Percentiles rank a stretch among this genome's conserved stretches.
Evolutionary conservation across 2,888 invertebrate genomes (phyloP).

Genomic region (Amphipyra tragopoginis): DNA sequence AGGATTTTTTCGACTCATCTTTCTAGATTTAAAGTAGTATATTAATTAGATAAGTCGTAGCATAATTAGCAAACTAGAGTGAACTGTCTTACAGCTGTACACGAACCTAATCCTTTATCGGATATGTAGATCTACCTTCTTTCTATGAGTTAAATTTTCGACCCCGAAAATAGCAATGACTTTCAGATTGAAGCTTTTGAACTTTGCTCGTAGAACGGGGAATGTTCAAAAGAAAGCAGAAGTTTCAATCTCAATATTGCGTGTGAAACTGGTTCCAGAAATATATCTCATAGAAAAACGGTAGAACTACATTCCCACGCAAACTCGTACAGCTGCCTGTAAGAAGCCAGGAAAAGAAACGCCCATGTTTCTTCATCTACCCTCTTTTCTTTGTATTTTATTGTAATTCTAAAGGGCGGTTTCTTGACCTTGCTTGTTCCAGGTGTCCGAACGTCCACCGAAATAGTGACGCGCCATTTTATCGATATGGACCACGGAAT

Average conservation of each 20-base stretch:
- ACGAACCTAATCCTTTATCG: neutral
- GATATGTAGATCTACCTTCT: slow-evolving; percentile 1
- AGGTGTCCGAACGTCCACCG: slow-evolving; percentile 86
- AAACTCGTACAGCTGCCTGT: slow-evolving; percentile 67
- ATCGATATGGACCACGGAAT: slow-evolving; percentile 86
- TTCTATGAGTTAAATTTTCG: slow-evolving; percentile 21
- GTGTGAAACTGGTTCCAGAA: neutral
- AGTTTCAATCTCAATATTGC: neutral
- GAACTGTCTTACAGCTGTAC: slow-evolving; percentile 55
- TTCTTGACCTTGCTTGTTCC: slow-evolving; percentile 87
- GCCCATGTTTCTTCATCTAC: slow-evolving; percentile 69
- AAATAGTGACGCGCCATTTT: slow-evolving; percentile 86
- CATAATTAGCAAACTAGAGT: slow-evolving; percentile 32
- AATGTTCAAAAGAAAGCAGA: neutral
- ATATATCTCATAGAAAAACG: neutral
- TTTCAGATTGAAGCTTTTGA: neutral
- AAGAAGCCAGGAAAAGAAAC: slow-evolving; percentile 89
- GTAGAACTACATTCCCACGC: neutral
- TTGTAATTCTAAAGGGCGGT: slow-evolving; percentile 73
- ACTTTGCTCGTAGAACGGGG: neutral
- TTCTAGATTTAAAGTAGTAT: slow-evolving; percentile 14
- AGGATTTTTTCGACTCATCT: too few relatives aligned
- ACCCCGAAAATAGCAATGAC: neutral
- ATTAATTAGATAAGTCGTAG: slow-evolving; percentile 28
- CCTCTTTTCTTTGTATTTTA: slow-evolving; percentile 30